Evolutionary conservation across 2,888 invertebrate genomes (phyloP).

Genomic region (Syrphus vitripennis): DNA sequence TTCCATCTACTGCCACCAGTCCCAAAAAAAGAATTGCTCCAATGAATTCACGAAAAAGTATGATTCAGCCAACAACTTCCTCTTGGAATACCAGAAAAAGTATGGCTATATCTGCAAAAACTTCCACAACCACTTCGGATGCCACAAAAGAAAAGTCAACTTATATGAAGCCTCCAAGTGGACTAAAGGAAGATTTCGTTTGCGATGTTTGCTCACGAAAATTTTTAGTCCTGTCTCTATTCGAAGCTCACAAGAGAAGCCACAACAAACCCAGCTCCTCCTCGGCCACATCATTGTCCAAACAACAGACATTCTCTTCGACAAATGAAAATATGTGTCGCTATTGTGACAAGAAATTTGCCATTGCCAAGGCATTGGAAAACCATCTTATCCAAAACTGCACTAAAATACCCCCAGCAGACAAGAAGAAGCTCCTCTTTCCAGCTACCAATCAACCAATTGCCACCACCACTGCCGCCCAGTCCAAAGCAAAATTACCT

Average conservation of each 20-base stretch:
- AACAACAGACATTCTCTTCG: neutral
- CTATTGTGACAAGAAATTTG: slow-evolving; percentile 79
- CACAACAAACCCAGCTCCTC: slow-evolving; percentile 70
- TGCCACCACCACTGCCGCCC: neutral
- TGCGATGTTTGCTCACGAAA: slow-evolving; percentile 74
- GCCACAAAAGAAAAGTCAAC: neutral
- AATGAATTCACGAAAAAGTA: slow-evolving; percentile 16
- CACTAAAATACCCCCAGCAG: slow-evolving; percentile 77
- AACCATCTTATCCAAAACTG: slow-evolving; percentile 79
- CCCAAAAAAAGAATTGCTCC: slow-evolving; percentile 14
- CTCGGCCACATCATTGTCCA: neutral
- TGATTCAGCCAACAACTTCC: neutral
- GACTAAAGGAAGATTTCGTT: slow-evolving; percentile 28
- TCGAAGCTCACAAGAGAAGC: slow-evolving; percentile 75
- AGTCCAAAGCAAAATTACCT: neutral
- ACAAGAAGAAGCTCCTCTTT: slow-evolving; percentile 77
- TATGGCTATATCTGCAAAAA: slow-evolving; percentile 26
- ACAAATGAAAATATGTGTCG: slow-evolving; percentile 74
- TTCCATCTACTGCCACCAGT: slow-evolving; percentile 18
- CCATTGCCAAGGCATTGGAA: slow-evolving; percentile 76
- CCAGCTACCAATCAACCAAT: slow-evolving; percentile 63
- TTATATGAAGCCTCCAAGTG: neutral
- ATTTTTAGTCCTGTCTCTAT: slow-evolving; percentile 74
- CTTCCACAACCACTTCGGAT: neutral
- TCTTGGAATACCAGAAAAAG: slow-evolving; percentile 35